A percentile compares a stretch with the other conserved stretches of the same genome.
phyloP scores from a whole-genome alignment of 2,888 invertebrate species.

The Latrodectus hesperus region DNA sequence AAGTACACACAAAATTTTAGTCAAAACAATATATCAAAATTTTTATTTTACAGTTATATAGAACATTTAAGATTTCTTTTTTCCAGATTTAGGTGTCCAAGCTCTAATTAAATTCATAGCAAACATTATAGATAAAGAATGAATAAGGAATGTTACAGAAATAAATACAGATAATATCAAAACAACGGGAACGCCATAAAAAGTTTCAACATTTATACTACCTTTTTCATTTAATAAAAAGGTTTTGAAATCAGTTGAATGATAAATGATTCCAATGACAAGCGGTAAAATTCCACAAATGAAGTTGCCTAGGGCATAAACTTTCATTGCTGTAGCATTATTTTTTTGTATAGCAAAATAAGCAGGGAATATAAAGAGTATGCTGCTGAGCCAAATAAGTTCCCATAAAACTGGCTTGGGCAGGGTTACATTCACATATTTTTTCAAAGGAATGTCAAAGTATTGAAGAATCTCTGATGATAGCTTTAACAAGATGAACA shows the following conservation, averaged over 20 bases:
- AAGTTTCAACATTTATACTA: slow-evolving; percentile 82
- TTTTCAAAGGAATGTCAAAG: slow-evolving; percentile 92
- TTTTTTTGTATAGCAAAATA: slow-evolving; percentile 90
- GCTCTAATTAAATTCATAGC: slow-evolving; percentile 87
- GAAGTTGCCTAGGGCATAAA: slow-evolving; percentile 86
- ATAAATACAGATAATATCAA: slow-evolving; percentile 94
- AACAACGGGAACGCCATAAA: slow-evolving; percentile 94
- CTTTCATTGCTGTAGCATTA: slow-evolving; percentile 82
- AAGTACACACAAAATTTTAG: no score
- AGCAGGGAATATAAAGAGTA: slow-evolving; percentile 88
- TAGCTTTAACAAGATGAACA: slow-evolving; percentile 92
- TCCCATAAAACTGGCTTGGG: slow-evolving; percentile 95
- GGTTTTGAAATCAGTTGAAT: slow-evolving; percentile 87
- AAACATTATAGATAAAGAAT: slow-evolving; percentile 89
- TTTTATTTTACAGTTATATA: slow-evolving; percentile 20
- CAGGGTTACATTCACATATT: slow-evolving; percentile 85
- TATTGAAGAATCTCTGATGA: slow-evolving; percentile 92
- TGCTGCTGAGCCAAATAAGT: slow-evolving; percentile 91
- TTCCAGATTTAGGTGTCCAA: slow-evolving; percentile 78
- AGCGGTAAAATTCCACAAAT: slow-evolving; percentile 87
- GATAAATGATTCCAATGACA: slow-evolving; percentile 86
- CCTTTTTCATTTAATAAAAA: slow-evolving; percentile 81
- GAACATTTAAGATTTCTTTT: slow-evolving; percentile 42
- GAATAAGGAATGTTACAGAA: slow-evolving; percentile 89
- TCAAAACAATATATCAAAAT: not conserved